Percentiles rank a stretch among this genome's conserved stretches.
phyloP scores from a whole-genome alignment of 2,797 vertebrate genomes.

The Corythornis leucogaster region DNA sequence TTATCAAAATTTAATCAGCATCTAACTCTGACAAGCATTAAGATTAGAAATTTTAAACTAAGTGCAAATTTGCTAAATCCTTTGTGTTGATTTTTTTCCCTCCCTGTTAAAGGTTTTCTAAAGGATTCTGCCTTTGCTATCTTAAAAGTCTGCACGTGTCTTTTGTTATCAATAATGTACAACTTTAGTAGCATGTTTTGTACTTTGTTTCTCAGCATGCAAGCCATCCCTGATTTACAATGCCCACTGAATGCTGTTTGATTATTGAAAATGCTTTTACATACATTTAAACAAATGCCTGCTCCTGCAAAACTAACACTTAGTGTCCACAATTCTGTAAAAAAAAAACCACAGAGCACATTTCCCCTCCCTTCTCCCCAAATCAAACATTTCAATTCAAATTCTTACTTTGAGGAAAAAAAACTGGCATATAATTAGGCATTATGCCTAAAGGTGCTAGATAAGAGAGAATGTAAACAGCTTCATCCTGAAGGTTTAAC shows the following conservation, averaged over 20 bases:
- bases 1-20: conserved; percentile 59
- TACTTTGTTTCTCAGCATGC: conserved; percentile 40
- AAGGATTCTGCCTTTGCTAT: conserved; percentile 43
- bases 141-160: conserved; percentile 30
- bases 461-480: conserved; percentile 72
- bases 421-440: conserved; percentile 69
- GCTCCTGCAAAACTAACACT: conserved; percentile 59
- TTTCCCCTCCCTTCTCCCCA: conserved; percentile 15
- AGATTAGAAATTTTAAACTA: conserved; percentile 52
- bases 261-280: conserved; percentile 61
- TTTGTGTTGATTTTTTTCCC: conserved; percentile 28
- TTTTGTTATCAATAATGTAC: conserved; percentile 65
- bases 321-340: conserved; percentile 60
- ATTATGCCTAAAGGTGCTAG: conserved; percentile 70
- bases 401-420: conserved; percentile 64
- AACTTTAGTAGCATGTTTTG: conserved; percentile 54
- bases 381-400: conserved; percentile 63
- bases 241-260: conserved; percentile 59
- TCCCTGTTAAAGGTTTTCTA: background rate
- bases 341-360: conserved; percentile 16
- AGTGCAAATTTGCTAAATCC: conserved; percentile 50
- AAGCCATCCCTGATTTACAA: conserved; percentile 62
- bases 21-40: conserved; percentile 54
- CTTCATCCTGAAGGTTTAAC: conserved; percentile 68
- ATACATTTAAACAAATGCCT: conserved; percentile 65